Conservation (phyloP, 2,797 vertebrate species). For the Psittacula derbiana region DNA sequence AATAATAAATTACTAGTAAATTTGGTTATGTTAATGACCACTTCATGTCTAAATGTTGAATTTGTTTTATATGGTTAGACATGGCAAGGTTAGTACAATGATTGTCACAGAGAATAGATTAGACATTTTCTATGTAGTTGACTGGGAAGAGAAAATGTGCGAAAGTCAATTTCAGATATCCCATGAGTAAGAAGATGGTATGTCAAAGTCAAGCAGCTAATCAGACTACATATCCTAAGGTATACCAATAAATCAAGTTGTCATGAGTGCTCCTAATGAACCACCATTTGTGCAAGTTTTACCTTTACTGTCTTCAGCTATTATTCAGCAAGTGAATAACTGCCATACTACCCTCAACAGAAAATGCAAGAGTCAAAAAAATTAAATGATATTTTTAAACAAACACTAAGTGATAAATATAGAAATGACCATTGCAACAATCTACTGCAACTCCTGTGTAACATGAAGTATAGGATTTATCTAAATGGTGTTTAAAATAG, state of each 20-base stretch:
- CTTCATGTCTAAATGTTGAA: background rate
- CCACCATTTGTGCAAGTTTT: background rate
- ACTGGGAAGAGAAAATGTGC: background rate
- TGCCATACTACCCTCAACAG: background rate
- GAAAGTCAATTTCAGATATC: background rate
- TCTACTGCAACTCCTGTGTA: background rate
- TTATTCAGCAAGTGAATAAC: background rate
- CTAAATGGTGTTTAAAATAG: background rate
- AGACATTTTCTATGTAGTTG: background rate
- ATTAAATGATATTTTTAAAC: background rate
- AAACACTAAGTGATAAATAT: background rate
- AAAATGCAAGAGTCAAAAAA: background rate
- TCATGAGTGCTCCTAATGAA: background rate
- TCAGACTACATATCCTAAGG: background rate
- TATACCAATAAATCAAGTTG: constrained; percentile 2
- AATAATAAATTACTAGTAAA: background rate
- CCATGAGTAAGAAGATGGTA: background rate
- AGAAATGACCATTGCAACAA: background rate
- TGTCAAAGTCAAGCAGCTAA: constrained; percentile 27
- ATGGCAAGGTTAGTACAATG: background rate
- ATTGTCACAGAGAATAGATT: constrained; percentile 3
- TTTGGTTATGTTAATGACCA: background rate
- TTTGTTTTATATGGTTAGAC: background rate
- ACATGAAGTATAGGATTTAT: background rate
- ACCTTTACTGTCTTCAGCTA: background rate